A percentile compares a stretch with the other conserved stretches of the same genome.
phyloP scores from a whole-genome alignment of 2,888 invertebrate species.

The Caenorhabditis parvicauda region DNA sequence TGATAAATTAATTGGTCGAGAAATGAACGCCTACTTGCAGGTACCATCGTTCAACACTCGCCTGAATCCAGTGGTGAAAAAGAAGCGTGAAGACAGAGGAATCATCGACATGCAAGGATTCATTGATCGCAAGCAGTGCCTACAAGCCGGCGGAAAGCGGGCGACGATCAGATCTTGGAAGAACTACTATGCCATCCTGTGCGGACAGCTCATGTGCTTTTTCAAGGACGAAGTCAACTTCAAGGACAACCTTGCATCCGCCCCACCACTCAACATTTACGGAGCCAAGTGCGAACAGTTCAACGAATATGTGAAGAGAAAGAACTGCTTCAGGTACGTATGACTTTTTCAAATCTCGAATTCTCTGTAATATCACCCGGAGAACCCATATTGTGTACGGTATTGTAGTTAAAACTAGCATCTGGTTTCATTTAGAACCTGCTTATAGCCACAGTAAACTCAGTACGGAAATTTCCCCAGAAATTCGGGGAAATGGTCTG shows the following conservation, averaged over 20 bases:
- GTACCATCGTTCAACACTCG: conserved; percentile 88
- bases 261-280: conserved; percentile 65
- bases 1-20: too few species aligned
- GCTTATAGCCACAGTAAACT: too few species aligned
- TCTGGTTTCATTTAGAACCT: too few species aligned
- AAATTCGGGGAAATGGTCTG: too few species aligned
- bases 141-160: conserved; percentile 86
- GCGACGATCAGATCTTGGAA: conserved; percentile 95
- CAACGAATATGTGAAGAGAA: conserved; percentile 90
- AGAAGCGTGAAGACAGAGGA: conserved; percentile 51
- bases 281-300: conserved; percentile 82
- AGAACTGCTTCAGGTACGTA: conserved; percentile 77
- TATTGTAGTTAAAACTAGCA: too few species aligned
- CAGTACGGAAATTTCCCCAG: too few species aligned
- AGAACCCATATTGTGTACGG: too few species aligned
- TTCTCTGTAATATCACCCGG: too few species aligned
- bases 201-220: conserved; percentile 94
- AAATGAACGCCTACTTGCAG: too few species aligned
- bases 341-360: too few species aligned
- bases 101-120: conserved; percentile 64
- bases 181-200: conserved; percentile 86
- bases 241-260: conserved; percentile 73
- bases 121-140: conserved; percentile 89
- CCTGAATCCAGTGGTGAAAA: conserved; percentile 57
- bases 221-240: conserved; percentile 90